Percentiles rank a stretch among this genome's conserved stretches.
Evolutionary conservation across 1,140 invertebrate species (phyloP).

Genomic region (Sycobia sp.): DNA sequence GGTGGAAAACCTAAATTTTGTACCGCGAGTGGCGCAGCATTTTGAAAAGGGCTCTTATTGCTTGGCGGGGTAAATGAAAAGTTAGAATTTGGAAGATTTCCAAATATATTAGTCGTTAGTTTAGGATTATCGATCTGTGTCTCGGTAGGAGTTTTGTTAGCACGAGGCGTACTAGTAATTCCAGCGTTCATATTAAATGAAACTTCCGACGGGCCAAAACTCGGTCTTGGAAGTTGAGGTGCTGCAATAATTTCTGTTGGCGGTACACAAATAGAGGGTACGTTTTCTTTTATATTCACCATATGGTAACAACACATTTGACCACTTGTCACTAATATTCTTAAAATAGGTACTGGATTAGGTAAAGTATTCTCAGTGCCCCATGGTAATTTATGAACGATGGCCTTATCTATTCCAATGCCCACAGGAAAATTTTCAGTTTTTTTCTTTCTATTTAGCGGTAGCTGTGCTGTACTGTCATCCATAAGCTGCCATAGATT

Average conservation of each 20-base stretch:
- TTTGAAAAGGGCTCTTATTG: slow-evolving; percentile 1
- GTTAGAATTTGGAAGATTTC: neutral
- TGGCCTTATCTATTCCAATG: slow-evolving; percentile 63
- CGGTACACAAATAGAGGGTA: slow-evolving; percentile 55
- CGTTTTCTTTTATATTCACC: slow-evolving; percentile 59
- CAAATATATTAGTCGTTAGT: neutral
- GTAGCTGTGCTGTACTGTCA: slow-evolving; percentile 65
- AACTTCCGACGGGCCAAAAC: slow-evolving; percentile 38
- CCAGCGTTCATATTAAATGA: slow-evolving; percentile 42
- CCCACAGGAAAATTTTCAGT: slow-evolving; percentile 67
- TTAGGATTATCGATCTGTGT: slow-evolving; percentile 4
- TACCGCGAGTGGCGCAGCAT: neutral
- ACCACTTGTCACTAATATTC: slow-evolving; percentile 67
- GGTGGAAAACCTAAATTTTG: neutral
- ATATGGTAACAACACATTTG: slow-evolving; percentile 67
- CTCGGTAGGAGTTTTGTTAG: slow-evolving; percentile 32
- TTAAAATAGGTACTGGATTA: slow-evolving; percentile 65
- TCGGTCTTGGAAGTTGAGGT: slow-evolving; percentile 29
- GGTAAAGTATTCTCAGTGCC: slow-evolving; percentile 60
- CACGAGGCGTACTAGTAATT: slow-evolving; percentile 50
- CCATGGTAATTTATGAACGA: slow-evolving; percentile 57
- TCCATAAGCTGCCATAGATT: slow-evolving; percentile 68
- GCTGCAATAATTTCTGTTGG: slow-evolving; percentile 49
- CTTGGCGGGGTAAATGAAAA: slow-evolving; percentile 15
- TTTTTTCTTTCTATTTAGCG: slow-evolving; percentile 58